phyloP scores from a whole-genome alignment of 1,140 invertebrate species.

The Sminthurides bifidus region DNA sequence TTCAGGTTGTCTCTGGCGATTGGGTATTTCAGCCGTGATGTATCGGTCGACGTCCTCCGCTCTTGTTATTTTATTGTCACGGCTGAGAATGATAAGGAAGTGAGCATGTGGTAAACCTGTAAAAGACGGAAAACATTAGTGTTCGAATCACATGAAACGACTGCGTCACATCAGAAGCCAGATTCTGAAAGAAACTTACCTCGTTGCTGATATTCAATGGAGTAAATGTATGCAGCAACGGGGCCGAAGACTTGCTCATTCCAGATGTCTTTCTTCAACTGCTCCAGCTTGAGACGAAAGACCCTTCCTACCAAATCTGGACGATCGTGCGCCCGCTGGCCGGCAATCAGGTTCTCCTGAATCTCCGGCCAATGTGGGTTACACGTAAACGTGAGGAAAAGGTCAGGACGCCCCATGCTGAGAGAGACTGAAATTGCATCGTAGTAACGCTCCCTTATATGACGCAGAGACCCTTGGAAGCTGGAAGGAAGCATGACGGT shows the following conservation, averaged over 20 bases:
- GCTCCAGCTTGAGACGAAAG: conserved; percentile 39
- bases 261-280: conserved; percentile 32
- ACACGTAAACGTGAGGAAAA: conserved; percentile 41
- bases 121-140: too few relatives aligned
- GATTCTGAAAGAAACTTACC: too few relatives aligned
- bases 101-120: conserved; percentile 37
- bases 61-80: conserved; percentile 18
- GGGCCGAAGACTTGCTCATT: conserved; percentile 30
- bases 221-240: conserved; percentile 22
- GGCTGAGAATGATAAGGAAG: conserved; percentile 30
- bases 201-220: too few relatives aligned
- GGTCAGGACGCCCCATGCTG: conserved; percentile 36
- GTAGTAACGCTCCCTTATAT: conserved; percentile 35
- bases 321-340: conserved; percentile 34
- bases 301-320: conserved; percentile 40
- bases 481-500: conserved; percentile 22
- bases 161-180: too few relatives aligned
- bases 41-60: conserved; percentile 25
- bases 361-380: conserved; percentile 40
- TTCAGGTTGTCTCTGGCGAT: conserved; percentile 19
- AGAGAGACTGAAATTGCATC: conserved; percentile 38
- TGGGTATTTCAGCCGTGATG: conserved; percentile 28
- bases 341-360: conserved; percentile 21
- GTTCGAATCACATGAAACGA: too few relatives aligned
- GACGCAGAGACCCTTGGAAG: conserved; percentile 32